phyloP scores from a whole-genome alignment of 2,888 invertebrate genomes.

The Lepidocyrtoides sp. region DNA sequence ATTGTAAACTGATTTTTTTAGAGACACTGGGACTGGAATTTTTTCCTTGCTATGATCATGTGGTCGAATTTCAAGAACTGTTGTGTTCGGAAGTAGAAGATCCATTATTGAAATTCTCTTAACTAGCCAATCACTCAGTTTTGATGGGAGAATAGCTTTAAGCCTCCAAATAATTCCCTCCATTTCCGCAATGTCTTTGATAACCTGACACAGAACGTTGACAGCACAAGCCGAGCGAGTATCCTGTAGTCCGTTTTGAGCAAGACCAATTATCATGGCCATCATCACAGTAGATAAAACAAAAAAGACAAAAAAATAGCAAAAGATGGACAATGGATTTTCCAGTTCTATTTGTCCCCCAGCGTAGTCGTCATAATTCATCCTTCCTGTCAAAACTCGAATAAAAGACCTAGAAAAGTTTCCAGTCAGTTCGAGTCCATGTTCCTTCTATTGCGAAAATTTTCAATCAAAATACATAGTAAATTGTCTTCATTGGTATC shows the following conservation, averaged over 20 bases:
- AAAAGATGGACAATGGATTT: slow-evolving; percentile 61
- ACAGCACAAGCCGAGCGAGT: slow-evolving; percentile 59
- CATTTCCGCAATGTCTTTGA: slow-evolving; percentile 64
- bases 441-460: slow-evolving; percentile 20
- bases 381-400: slow-evolving; percentile 60
- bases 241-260: slow-evolving; percentile 65
- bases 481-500: neutral
- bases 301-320: slow-evolving; percentile 62
- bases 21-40: slow-evolving; percentile 25
- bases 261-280: slow-evolving; percentile 70
- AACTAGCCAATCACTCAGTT: neutral
- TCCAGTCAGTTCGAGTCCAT: slow-evolving; percentile 35
- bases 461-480: neutral
- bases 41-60: neutral
- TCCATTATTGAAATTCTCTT: slow-evolving; percentile 57
- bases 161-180: slow-evolving; percentile 60
- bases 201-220: slow-evolving; percentile 63
- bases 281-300: slow-evolving; percentile 72
- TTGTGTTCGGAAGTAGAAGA: neutral
- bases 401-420: slow-evolving; percentile 58
- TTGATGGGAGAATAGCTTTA: neutral
- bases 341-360: slow-evolving; percentile 47
- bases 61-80: slow-evolving; percentile 52
- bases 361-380: slow-evolving; percentile 71
- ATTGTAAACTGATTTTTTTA: slow-evolving; percentile 60